Percentiles rank a stretch among this genome's conserved stretches.
phyloP scores from a whole-genome alignment of 2,888 invertebrate species.

The Hydraecia micacea region DNA sequence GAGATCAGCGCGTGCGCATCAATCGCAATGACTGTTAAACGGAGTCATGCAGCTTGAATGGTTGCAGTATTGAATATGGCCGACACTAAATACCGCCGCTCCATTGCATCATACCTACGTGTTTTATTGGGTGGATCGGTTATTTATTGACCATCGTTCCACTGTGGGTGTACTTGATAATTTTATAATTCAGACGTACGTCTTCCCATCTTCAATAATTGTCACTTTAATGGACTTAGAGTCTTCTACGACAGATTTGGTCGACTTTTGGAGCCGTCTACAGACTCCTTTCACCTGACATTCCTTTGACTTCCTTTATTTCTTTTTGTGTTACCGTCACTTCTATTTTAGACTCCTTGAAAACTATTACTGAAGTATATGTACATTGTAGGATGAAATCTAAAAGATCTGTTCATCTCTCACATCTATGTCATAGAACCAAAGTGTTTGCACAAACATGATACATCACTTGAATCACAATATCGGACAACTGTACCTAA shows the following conservation, averaged over 20 bases:
- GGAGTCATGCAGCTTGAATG: slow-evolving; percentile 72
- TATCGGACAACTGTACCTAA: slow-evolving; percentile 24
- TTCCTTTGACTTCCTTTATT: not conserved
- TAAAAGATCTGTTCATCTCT: not conserved
- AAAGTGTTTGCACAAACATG: not conserved
- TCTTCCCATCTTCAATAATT: not conserved
- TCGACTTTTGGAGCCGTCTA: no score
- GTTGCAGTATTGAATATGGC: slow-evolving; percentile 68
- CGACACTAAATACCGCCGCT: slow-evolving; percentile 68
- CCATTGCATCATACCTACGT: slow-evolving; percentile 54
- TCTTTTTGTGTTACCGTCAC: not conserved
- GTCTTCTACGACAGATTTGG: not conserved
- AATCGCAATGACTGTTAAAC: slow-evolving; percentile 78
- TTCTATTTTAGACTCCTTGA: not conserved
- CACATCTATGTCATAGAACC: not conserved
- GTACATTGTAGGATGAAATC: not conserved
- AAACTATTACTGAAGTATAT: not conserved
- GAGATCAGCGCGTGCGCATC: slow-evolving; percentile 69
- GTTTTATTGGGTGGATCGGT: slow-evolving; percentile 59
- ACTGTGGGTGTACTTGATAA: slow-evolving; percentile 2
- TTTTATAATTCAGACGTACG: slow-evolving; percentile 16
- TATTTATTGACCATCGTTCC: slow-evolving; percentile 37
- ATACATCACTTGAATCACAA: slow-evolving; percentile 35
- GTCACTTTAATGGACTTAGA: not conserved
- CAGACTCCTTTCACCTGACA: not conserved